Base-by-base conservation (phyloP, 2,113 vertebrate genomes). In the Lepus europaeus region DNA sequence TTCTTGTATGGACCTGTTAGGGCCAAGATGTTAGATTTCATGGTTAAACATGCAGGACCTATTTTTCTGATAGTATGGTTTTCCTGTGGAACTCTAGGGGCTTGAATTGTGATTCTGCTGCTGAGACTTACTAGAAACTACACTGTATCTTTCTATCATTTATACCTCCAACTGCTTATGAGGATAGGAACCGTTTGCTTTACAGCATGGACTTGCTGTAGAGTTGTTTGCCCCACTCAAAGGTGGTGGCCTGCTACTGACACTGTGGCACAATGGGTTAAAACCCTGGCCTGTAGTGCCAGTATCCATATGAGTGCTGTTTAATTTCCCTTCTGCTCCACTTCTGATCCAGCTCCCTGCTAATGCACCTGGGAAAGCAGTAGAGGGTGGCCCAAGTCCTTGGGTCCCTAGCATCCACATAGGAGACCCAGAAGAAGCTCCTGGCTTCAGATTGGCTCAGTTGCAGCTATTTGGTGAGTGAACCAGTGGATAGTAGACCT, bases 1-100 rank as follows among this genome's bases (percentile, higher is more conserved):
- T 93, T 90, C 45, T 96, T 74, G 31, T 90, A 22, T 83, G 25
- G 66, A 91, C 78, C 33, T 88, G 23, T 82, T 80, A 29, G 13
- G 33, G 91, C 20, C 33, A 74, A 73, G 49, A 84, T 36, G 14
- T 25, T 72, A 39, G 27, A 61, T 64, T 59, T 77, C 22, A 53
- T 74, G 64, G 36, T 85, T 89, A 78, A 80, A 53, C 80, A 31
- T 29, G 29, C 11, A 36, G 19, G 53, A 81, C 19, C 77, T 94
- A 16, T 80, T 90, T 94, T 96, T 79, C 66, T 88, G 45, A 53
- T 33, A 78, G 27, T 27, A 23, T 88, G 25, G 7, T 22, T 91
- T 86, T 95, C 33, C 39, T 89, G 20, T 33, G 94, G 89, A 94
- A 74, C 72, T 89, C 45, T 10, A 90, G 31, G 64, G 49, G 12